phyloP scores from a whole-genome alignment of 2,888 invertebrate species.

The Kuschelorhynchus macadamiae region DNA sequence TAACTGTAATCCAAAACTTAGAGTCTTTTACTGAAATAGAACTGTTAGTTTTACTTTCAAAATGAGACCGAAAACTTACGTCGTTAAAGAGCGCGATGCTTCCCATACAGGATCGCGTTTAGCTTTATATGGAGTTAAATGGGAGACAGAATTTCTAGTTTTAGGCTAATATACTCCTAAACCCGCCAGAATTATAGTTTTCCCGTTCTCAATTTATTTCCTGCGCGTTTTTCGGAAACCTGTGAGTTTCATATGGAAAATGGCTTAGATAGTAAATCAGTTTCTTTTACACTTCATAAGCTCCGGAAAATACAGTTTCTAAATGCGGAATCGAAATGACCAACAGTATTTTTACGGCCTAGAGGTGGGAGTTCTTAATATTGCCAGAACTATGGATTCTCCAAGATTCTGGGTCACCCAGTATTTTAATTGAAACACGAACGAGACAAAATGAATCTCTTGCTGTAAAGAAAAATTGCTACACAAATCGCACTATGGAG shows the following conservation, averaged over 20 bases:
- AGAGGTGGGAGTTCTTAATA: no score
- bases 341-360: no score
- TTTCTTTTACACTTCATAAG: no score
- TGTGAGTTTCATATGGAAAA: slow-evolving; percentile 6
- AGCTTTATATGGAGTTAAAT: slow-evolving; percentile 44
- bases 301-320: no score
- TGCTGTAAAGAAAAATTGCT: no score
- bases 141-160: slow-evolving; percentile 41
- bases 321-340: no score
- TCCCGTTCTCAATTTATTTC: slow-evolving; percentile 16
- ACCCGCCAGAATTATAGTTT: slow-evolving; percentile 30
- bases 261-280: background rate
- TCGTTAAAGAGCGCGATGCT: slow-evolving; percentile 54
- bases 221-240: slow-evolving; percentile 8
- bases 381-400: no score
- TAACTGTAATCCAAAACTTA: slow-evolving; percentile 46
- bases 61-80: slow-evolving; percentile 60
- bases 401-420: no score
- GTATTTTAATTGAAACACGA: no score
- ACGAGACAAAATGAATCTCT: no score
- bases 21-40: slow-evolving; percentile 58
- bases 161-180: slow-evolving; percentile 39
- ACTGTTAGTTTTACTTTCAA: slow-evolving; percentile 60
- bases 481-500: no score
- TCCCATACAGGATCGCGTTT: slow-evolving; percentile 44